Percentiles rank a stretch among this genome's conserved stretches.
Conservation (phyloP, 2,113 vertebrate genomes). For the Larimichthys polyactis region DNA sequence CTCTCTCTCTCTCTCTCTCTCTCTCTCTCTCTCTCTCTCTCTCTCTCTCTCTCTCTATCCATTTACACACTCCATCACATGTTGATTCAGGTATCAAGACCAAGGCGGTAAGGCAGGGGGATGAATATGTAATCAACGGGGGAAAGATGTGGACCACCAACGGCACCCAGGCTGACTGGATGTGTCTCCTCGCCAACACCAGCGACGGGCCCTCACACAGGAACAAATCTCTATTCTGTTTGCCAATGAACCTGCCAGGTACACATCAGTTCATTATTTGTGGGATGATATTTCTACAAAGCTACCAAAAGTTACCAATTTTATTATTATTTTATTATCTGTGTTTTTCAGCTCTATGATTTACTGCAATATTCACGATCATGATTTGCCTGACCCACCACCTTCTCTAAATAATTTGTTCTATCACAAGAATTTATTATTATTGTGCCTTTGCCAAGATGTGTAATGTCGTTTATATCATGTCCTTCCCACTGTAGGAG, state of each 20-base stretch:
- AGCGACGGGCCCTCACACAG: conserved; percentile 81
- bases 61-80: background rate
- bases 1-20: background rate
- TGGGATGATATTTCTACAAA: background rate
- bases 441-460: background rate
- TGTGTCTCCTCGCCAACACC: conserved; percentile 88
- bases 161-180: conserved; percentile 87
- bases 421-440: background rate
- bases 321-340: background rate
- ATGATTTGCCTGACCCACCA: background rate
- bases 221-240: conserved; percentile 89
- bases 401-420: background rate
- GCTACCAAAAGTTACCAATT: background rate
- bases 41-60: background rate
- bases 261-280: conserved; percentile 22
- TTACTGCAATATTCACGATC: background rate
- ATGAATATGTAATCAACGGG: conserved; percentile 87
- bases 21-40: too few species aligned
- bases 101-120: conserved; percentile 84
- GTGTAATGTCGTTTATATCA: background rate
- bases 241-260: conserved; percentile 89
- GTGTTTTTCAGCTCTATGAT: background rate
- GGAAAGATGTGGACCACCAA: conserved; percentile 90
- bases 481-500: conserved; percentile 67
- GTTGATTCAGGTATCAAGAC: conserved; percentile 84